Evolutionary conservation across 2,888 invertebrate genomes (phyloP).

Genomic region (Galerucella calmariensis): DNA sequence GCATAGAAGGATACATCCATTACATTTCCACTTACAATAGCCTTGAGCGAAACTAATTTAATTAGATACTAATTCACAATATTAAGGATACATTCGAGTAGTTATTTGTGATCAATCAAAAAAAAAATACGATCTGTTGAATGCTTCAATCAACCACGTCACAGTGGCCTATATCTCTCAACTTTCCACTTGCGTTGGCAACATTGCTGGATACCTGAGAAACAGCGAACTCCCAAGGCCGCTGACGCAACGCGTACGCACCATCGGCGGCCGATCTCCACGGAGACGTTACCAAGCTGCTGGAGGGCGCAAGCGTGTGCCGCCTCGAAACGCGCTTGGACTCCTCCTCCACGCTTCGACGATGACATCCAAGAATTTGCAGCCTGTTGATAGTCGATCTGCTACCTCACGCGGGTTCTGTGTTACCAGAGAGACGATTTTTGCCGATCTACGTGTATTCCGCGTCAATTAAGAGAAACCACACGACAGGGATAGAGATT

Average conservation of each 20-base stretch:
- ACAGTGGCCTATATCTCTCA: slow-evolving; percentile 27
- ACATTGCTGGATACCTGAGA: slow-evolving; percentile 34
- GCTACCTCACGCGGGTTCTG: slow-evolving; percentile 59
- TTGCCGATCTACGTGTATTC: not conserved
- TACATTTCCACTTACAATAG: too few relatives aligned
- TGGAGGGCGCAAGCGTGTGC: slow-evolving; percentile 61
- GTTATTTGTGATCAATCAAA: not conserved
- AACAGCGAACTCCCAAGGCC: slow-evolving; percentile 52
- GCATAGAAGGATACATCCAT: too few relatives aligned
- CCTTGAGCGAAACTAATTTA: too few relatives aligned
- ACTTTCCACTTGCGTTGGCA: slow-evolving; percentile 17
- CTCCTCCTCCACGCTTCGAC: slow-evolving; percentile 60
- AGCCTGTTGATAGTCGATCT: slow-evolving; percentile 66
- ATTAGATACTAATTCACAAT: too few relatives aligned
- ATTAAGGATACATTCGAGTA: too few relatives aligned
- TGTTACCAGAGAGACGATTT: slow-evolving; percentile 13
- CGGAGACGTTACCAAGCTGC: slow-evolving; percentile 60
- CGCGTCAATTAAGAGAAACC: slow-evolving; percentile 13
- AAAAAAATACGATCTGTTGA: slow-evolving; percentile 20
- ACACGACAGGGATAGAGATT: slow-evolving; percentile 45
- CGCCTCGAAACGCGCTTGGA: slow-evolving; percentile 62
- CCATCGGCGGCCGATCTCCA: slow-evolving; percentile 62
- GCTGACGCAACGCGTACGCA: slow-evolving; percentile 59
- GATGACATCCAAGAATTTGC: slow-evolving; percentile 61
- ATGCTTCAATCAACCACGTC: slow-evolving; percentile 15